Evolutionary conservation across 2,113 vertebrate genomes (phyloP).

Genomic region (Pygoscelis adeliae): DNA sequence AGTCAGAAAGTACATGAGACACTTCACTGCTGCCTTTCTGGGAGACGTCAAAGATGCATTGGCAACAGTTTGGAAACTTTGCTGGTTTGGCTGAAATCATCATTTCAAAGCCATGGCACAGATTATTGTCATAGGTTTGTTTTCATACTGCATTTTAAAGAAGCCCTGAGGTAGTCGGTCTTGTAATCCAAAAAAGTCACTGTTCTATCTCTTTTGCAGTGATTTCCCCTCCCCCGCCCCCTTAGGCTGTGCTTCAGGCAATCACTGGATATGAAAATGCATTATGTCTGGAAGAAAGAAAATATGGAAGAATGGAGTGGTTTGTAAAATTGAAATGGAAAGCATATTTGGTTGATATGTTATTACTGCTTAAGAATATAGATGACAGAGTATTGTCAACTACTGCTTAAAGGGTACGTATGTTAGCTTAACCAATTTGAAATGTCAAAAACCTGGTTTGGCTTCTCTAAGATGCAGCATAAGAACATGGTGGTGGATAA

Average conservation of each 20-base stretch:
- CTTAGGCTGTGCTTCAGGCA: neutral
- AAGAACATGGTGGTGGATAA: neutral
- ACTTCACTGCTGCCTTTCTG: neutral
- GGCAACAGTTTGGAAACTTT: neutral
- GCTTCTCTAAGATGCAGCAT: neutral
- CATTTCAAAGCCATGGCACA: neutral
- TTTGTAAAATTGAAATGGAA: neutral
- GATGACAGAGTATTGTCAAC: neutral
- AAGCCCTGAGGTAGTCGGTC: neutral
- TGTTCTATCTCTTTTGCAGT: neutral
- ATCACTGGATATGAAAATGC: neutral
- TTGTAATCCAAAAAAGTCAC: neutral
- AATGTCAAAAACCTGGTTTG: neutral
- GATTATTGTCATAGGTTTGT: neutral
- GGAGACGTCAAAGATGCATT: neutral
- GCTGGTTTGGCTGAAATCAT: neutral
- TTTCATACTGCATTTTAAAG: neutral
- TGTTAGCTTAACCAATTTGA: neutral
- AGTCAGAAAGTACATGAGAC: neutral
- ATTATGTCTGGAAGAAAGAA: neutral
- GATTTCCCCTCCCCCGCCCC: neutral
- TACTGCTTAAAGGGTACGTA: neutral
- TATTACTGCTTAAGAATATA: neutral
- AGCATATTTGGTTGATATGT: neutral
- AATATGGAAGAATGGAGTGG: neutral